These are phyloP conservation scores for Spicauda simplicius DNA, from an alignment of 2,888 invertebrate genomes.

Conservation along the genomic window DNA sequence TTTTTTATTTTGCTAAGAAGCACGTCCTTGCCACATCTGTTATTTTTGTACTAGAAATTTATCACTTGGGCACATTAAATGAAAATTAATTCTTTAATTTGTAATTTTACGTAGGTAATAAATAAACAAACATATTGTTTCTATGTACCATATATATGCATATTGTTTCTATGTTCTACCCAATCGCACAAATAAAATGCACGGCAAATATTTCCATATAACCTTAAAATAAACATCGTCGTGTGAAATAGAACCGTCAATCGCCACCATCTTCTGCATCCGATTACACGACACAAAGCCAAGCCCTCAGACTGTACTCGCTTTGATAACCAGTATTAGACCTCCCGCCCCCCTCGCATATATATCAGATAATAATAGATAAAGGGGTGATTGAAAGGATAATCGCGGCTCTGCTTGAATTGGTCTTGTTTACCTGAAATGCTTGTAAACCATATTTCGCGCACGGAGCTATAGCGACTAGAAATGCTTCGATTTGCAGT, in stretches of 20 bases:
- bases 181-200: background rate
- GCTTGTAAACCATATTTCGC: slow-evolving; percentile 62
- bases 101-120: no score
- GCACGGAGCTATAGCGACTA: slow-evolving; percentile 46
- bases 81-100: no score
- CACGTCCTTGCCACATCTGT: no score
- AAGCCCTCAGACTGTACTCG: slow-evolving; percentile 46
- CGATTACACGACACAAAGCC: slow-evolving; percentile 65
- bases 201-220: slow-evolving; percentile 2
- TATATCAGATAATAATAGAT: slow-evolving; percentile 63
- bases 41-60: no score
- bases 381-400: slow-evolving; percentile 64
- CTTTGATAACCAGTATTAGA: slow-evolving; percentile 45
- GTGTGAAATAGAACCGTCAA: slow-evolving; percentile 30
- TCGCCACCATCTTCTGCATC: slow-evolving; percentile 47
- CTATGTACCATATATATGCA: no score
- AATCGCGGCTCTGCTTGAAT: slow-evolving; percentile 58
- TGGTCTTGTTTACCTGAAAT: slow-evolving; percentile 73
- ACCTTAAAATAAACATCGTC: slow-evolving; percentile 25
- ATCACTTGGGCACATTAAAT: no score
- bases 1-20: no score
- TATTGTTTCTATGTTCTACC: no score
- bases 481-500: slow-evolving; percentile 32
- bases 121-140: no score
- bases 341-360: slow-evolving; percentile 51